Conservation (phyloP, 92 coral and sea anemone species). For the Porites cylindrica region DNA sequence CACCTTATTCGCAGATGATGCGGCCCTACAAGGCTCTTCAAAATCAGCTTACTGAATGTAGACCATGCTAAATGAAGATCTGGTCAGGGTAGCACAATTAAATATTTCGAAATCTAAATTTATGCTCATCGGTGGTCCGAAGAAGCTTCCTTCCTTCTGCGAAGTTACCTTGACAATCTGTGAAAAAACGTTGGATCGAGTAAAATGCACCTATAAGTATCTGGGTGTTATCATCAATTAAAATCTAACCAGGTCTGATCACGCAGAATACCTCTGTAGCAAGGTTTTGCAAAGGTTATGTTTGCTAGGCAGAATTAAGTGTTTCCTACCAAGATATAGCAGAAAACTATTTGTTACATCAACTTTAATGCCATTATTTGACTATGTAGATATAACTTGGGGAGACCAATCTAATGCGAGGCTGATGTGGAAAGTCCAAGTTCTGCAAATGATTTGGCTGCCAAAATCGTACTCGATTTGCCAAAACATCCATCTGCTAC, state of each 20-base stretch:
- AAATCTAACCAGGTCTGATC: slow-evolving; percentile 4
- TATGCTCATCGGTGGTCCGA: slow-evolving; percentile 20
- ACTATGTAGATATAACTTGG: not conserved
- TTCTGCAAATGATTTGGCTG: not conserved
- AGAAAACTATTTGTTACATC: not conserved
- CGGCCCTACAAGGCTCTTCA: too few species aligned
- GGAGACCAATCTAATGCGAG: not conserved
- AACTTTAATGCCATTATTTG: not conserved
- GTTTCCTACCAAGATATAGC: not conserved
- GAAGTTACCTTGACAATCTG: slow-evolving; percentile 10
- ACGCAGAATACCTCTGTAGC: not conserved
- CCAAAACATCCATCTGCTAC: not conserved
- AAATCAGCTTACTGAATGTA: too few species aligned
- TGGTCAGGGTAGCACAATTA: not conserved
- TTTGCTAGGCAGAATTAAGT: slow-evolving; percentile 5
- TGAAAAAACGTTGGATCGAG: slow-evolving; percentile 1
- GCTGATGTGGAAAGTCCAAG: not conserved
- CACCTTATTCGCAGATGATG: too few species aligned
- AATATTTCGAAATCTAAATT: slow-evolving; percentile 6
- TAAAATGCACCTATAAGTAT: not conserved
- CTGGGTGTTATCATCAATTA: not conserved
- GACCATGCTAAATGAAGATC: too few species aligned
- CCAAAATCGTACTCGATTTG: not conserved
- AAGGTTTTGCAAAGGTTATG: not conserved
- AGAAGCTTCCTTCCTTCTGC: not conserved